These are phyloP conservation scores for Hemicordylus capensis DNA, from an alignment of 2,113 vertebrate species.

Conservation along the genomic window DNA sequence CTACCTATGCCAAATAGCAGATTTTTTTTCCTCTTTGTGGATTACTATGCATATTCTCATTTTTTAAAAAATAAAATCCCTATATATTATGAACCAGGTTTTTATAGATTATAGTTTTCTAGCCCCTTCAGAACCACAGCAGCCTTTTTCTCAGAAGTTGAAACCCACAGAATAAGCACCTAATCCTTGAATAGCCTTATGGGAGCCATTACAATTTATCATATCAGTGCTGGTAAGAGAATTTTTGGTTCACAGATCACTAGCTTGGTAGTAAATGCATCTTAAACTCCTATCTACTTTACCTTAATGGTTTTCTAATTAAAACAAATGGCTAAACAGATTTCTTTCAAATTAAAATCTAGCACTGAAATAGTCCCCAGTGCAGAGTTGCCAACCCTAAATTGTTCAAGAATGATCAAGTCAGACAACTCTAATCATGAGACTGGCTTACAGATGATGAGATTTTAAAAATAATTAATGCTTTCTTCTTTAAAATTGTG, in stretches of 20 bases:
- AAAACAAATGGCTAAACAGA: not conserved
- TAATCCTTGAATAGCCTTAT: not conserved
- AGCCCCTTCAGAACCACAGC: not conserved
- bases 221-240: conserved; percentile 8
- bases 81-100: not conserved
- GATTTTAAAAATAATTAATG: conserved; percentile 43
- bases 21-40: too few species aligned
- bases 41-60: not conserved
- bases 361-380: conserved; percentile 13
- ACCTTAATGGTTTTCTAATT: conserved; percentile 42
- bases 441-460: conserved; percentile 36
- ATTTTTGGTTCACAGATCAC: conserved; percentile 30
- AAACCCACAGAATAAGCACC: not conserved
- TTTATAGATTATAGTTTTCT: too few species aligned
- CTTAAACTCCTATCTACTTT: conserved; percentile 33
- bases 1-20: too few species aligned
- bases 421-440: conserved; percentile 41
- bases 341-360: conserved; percentile 38
- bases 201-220: conserved; percentile 24
- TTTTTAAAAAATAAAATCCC: not conserved
- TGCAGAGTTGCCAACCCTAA: not conserved
- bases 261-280: conserved; percentile 1
- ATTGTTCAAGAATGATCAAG: conserved; percentile 16
- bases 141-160: not conserved
- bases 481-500: conserved; percentile 25